phyloP scores from a whole-genome alignment of 2,888 invertebrate genomes.

The Calameuta filiformis region DNA sequence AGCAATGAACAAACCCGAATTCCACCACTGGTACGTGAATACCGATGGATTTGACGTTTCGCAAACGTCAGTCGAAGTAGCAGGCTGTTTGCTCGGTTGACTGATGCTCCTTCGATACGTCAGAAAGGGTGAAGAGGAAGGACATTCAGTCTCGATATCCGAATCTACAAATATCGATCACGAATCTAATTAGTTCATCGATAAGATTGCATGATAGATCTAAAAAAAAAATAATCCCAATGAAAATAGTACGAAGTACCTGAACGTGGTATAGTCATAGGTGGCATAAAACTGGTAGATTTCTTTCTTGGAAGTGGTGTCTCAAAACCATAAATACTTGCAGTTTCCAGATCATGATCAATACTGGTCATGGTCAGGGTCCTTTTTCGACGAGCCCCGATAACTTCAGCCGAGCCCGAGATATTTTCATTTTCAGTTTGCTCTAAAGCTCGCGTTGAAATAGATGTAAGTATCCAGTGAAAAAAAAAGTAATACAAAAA shows the following conservation, averaged over 20 bases:
- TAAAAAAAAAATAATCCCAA: not conserved
- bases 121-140: not conserved
- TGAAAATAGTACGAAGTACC: not conserved
- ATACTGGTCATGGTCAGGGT: conserved; percentile 42
- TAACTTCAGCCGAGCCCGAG: conserved; percentile 27
- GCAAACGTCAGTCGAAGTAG: not conserved
- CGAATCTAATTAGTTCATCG: not conserved
- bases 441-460: not conserved
- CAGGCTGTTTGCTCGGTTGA: not conserved
- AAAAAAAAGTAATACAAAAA: not conserved
- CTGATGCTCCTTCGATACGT: not conserved
- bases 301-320: conserved; percentile 58
- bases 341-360: conserved; percentile 62
- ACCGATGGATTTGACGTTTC: not conserved
- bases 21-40: not conserved
- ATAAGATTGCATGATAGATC: not conserved
- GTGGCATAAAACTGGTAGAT: conserved; percentile 20
- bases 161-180: not conserved
- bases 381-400: conserved; percentile 28
- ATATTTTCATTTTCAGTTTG: not conserved
- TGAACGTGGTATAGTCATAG: not conserved
- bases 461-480: not conserved
- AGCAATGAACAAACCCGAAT: not conserved
- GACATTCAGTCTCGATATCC: not conserved
- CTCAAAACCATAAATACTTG: conserved; percentile 65